Evolutionary conservation across 1,140 invertebrate genomes (phyloP), one percentile per base, ranked within the genome.

Genomic region (Penaeus vannamei): DNA sequence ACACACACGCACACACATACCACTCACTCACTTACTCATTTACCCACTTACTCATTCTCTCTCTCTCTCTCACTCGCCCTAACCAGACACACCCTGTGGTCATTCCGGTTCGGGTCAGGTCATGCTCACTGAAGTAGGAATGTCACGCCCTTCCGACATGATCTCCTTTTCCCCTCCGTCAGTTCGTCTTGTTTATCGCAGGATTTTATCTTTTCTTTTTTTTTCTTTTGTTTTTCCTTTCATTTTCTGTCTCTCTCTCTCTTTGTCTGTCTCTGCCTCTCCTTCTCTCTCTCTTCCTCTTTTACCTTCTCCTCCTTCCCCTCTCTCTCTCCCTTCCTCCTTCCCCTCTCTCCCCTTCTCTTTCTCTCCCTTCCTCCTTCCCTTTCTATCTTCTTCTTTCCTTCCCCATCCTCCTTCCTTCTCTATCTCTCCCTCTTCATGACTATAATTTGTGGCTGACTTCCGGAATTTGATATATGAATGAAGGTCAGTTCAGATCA

Each of bases 301-400:
- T 36, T 76, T 22, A 60, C 66, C 10, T 1, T 26, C 29, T 23
- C 53, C 60, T 4, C 12, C 32, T 61, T 23, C 17, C 59, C 3
- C 42, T 66, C 29, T 84, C 1, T n/a, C 20, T 62, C 82, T 19
- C 29, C 62, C 92, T 17, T 42, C 23, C 72, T 86, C 23, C 23
- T 36, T 62, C 19, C 10, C 26, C 20, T 5, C 19, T 14, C 17
- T 1, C 0, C 82, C 0, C 3, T 22, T 14, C 29, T 12, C 14
- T 14, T 17, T 5, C 12, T 12, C 0, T 1, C 42, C 32, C 42
- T 23, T 76, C 23, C 61, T 23, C 1, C 17, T 76, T 60, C 23
- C n/a, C 36, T 32, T 26, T 12, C 59, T 64, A 19, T 66, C 64
- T n/a, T 61, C 36, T 19, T 26, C 29, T 42, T 61, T 17, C 42